These are phyloP conservation scores for Zoroaster sp. DNA, from an alignment of 53 echinoderm and acorn worm genomes.

Conservation along the genomic window DNA sequence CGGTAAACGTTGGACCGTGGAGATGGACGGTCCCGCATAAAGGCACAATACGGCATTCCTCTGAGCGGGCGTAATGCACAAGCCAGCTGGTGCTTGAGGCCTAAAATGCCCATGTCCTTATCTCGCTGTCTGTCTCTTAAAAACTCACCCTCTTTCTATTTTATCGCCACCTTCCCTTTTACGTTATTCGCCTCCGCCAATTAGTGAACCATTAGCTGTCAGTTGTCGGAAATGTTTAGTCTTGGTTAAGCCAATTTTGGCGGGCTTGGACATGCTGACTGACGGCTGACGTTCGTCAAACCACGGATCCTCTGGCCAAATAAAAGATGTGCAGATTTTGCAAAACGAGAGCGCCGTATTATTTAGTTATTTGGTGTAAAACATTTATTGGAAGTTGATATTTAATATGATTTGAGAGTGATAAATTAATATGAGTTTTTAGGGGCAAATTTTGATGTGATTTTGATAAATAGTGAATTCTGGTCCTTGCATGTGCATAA, in stretches of 20 bases:
- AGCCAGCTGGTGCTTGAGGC: constrained; percentile 27
- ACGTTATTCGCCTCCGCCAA: constrained; percentile 18
- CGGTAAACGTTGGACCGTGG: neutral
- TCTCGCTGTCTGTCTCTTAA: neutral
- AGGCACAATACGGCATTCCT: neutral
- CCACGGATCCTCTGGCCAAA: neutral
- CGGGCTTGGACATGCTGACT: constrained; percentile 15
- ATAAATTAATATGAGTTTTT: neutral
- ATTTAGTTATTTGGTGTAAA: neutral
- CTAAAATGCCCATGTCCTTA: neutral
- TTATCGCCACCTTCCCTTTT: neutral
- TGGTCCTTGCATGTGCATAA: no score
- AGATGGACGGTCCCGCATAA: neutral
- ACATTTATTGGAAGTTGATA: neutral
- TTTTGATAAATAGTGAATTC: no score
- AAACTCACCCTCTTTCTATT: neutral
- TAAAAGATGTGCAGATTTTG: neutral
- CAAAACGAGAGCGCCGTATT: no score
- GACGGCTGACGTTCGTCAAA: constrained; percentile 39
- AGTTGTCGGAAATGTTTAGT: constrained; percentile 55
- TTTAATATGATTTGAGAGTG: neutral
- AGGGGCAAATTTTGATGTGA: no score
- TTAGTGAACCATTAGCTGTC: constrained; percentile 24
- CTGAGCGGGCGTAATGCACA: neutral
- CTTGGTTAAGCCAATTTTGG: constrained; percentile 48